Conservation (phyloP, 30 jellyfish, hydroid and myxozoan species). For the Cassiopea xamachana region DNA sequence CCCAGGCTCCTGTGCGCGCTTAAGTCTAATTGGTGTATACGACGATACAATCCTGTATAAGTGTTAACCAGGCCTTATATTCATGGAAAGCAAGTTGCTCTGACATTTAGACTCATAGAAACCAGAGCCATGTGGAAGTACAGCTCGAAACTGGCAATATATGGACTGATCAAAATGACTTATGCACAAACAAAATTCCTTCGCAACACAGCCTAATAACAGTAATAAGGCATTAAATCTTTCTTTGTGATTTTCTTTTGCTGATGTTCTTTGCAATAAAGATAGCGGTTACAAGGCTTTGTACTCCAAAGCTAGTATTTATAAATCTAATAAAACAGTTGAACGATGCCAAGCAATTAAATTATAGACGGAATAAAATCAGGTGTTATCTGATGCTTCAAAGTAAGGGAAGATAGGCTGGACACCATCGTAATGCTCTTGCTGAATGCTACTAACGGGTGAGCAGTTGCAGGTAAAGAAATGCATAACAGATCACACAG, state of each 20-base stretch:
- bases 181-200: not conserved
- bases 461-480: not conserved
- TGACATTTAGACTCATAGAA: too few relatives aligned
- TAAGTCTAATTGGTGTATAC: too few relatives aligned
- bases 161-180: not conserved
- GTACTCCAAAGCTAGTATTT: not conserved
- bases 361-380: not conserved
- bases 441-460: not conserved
- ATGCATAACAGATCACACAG: not conserved
- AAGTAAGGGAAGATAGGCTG: not conserved
- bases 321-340: not conserved
- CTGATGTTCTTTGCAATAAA: not conserved
- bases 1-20: too few relatives aligned
- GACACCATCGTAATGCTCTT: not conserved
- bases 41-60: too few relatives aligned
- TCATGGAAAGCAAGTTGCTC: too few relatives aligned
- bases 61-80: too few relatives aligned
- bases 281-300: not conserved
- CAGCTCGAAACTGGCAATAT: not conserved
- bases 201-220: not conserved
- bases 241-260: not conserved
- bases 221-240: not conserved
- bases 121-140: too few relatives aligned
- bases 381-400: not conserved
- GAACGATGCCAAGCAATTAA: not conserved